Percentiles rank a stretch among this genome's conserved stretches.
Conservation (phyloP, 2,797 vertebrate species). For the Ctenopoma kingsleyae region DNA sequence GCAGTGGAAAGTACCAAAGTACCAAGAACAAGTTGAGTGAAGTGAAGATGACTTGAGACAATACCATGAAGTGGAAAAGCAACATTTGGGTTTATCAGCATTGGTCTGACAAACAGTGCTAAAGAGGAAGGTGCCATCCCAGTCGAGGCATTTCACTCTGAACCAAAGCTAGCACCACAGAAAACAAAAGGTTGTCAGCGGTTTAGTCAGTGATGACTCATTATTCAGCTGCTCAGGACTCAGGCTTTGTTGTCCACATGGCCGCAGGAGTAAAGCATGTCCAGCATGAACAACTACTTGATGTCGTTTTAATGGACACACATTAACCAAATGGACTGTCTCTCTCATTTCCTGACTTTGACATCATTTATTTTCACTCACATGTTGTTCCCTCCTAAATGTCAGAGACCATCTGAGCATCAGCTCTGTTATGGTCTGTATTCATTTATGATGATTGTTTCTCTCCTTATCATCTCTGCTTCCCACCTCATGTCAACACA, state of each 20-base stretch:
- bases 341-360: not conserved
- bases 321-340: conserved; percentile 40
- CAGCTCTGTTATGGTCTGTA: not conserved
- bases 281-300: conserved; percentile 20
- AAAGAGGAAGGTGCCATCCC: too few relatives aligned
- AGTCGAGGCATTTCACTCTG: too few relatives aligned
- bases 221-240: conserved; percentile 20
- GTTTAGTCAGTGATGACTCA: conserved; percentile 13
- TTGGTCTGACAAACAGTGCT: too few relatives aligned
- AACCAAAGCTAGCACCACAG: not conserved
- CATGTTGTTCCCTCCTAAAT: too few relatives aligned
- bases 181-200: not conserved
- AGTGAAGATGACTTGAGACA: too few relatives aligned
- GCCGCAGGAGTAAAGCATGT: conserved; percentile 10
- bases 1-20: too few relatives aligned
- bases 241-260: conserved; percentile 15
- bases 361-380: not conserved
- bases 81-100: too few relatives aligned
- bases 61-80: too few relatives aligned
- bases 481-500: too few relatives aligned
- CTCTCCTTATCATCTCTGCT: too few relatives aligned
- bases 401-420: not conserved
- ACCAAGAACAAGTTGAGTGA: too few relatives aligned
- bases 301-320: conserved; percentile 47
- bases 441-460: too few relatives aligned